These are phyloP conservation scores for Ptilonorhynchus violaceus DNA, from an alignment of 2,113 vertebrate genomes.

Conservation along the genomic window DNA sequence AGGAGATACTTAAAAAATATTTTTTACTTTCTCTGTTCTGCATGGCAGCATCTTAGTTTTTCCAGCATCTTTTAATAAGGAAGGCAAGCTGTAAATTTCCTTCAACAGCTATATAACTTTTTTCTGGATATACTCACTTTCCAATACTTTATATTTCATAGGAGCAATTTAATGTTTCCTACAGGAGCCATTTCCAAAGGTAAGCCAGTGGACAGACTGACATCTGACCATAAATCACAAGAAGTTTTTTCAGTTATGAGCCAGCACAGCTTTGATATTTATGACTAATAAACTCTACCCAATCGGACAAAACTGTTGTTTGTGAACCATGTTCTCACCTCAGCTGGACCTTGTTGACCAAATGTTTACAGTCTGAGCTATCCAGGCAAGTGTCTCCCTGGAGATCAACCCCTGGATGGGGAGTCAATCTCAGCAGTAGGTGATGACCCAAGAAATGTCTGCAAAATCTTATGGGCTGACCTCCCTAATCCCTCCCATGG, in stretches of 20 bases:
- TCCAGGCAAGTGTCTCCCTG: not conserved
- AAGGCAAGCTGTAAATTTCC: not conserved
- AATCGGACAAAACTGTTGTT: not conserved
- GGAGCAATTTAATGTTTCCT: not conserved
- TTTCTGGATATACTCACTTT: not conserved
- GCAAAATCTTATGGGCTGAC: not conserved
- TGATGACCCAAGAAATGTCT: not conserved
- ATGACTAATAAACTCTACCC: not conserved
- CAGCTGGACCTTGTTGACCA: not conserved
- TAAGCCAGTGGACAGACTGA: not conserved
- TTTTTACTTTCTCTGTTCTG: not conserved
- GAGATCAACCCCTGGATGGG: not conserved
- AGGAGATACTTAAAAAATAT: not conserved
- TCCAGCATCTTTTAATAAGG: not conserved
- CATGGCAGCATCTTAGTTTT: not conserved
- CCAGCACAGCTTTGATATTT: not conserved
- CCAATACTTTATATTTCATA: not conserved
- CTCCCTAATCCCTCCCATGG: not conserved
- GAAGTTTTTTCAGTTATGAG: not conserved
- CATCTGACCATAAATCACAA: not conserved
- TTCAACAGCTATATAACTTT: not conserved
- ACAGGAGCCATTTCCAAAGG: not conserved
- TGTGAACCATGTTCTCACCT: not conserved
- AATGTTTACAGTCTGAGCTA: not conserved
- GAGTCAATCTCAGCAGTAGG: not conserved